phyloP scores from a whole-genome alignment of 2,113 vertebrate genomes.

The Labrus mixtus region DNA sequence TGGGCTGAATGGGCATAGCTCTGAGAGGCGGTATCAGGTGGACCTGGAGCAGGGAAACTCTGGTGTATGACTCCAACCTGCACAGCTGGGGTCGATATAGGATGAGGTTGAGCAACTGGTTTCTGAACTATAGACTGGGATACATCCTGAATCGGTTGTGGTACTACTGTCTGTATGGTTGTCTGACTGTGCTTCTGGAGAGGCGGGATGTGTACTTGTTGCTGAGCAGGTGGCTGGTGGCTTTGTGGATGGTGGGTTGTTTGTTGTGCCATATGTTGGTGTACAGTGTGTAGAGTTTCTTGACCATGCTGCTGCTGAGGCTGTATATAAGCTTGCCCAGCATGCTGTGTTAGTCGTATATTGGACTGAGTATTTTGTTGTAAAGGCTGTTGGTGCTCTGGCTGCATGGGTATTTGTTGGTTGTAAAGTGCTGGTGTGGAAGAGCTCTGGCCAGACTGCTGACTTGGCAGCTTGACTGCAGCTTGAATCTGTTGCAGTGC shows the following conservation, averaged over 20 bases:
- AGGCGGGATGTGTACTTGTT: constrained; percentile 36
- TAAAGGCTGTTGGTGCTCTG: constrained; percentile 60
- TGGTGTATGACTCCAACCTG: constrained; percentile 53
- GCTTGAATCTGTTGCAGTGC: constrained; percentile 54
- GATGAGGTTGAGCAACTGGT: constrained; percentile 42
- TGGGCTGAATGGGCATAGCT: constrained; percentile 48
- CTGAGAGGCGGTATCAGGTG: constrained; percentile 47
- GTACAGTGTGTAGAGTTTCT: constrained; percentile 44
- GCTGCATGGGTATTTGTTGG: constrained; percentile 64
- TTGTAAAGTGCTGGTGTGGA: constrained; percentile 68
- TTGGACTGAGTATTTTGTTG: constrained; percentile 51
- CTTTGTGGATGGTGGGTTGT: constrained; percentile 36
- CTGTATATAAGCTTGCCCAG: constrained; percentile 50
- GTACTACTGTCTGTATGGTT: constrained; percentile 22
- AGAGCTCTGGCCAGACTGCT: constrained; percentile 62
- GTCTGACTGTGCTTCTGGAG: constrained; percentile 56
- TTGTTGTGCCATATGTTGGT: constrained; percentile 59
- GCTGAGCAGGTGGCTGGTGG: constrained; percentile 49
- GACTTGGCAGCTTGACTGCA: constrained; percentile 46
- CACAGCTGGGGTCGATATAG: not conserved
- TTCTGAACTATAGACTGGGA: constrained; percentile 39
- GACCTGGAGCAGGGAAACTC: constrained; percentile 53
- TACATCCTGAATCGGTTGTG: constrained; percentile 49
- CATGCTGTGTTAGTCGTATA: constrained; percentile 54
- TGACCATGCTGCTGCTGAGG: constrained; percentile 57